Base-by-base conservation (phyloP, 1,140 invertebrate genomes). In the Rhagoletis zephyria region DNA sequence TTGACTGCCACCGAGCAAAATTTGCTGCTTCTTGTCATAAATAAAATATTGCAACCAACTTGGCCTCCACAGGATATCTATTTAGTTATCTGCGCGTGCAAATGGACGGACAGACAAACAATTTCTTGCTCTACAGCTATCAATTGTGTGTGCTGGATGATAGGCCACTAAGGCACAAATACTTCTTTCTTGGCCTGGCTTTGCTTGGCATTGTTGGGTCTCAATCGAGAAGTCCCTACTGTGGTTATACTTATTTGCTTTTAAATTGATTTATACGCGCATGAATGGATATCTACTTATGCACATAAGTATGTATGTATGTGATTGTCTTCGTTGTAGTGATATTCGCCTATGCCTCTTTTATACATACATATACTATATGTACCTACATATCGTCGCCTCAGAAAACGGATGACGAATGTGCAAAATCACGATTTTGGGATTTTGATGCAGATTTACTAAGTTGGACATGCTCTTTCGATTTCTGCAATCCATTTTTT, bases 261-360 rank as follows among this genome's bases (percentile, higher is more conserved):
- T 81, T 81, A 81, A 81, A 56, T 81, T 81, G 74, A 81, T 56
- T 81, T 81, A 81, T 81, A 56, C 14, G 48, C 74, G 30, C 19
- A 81, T 51, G 70, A 77, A 77, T 77, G 48, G 51, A 51, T 51
- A 14, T 42, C 3, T 74, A 30, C 5, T 14, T 51, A n/a, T 3
- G 7, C 12, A 45, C 0, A 74, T 48, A 48, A 4, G 12, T 56
- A 51, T 77, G 70, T 77, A 7, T 19, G 14, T 77, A 77, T 56
- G 14, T 0, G 51, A 56, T 56, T 7, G 10, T 56, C 30, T 30
- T 0, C 30, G 1, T 1, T 30, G 30, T 30, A 30, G 51, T 56
- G 51, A 56, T 56, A 56, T 56, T 56, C n/a, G 48, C 1, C 51
- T 81, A 12, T 56, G 16, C 40, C 10, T 67, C 59, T 1, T 6